Percentiles rank a stretch among this genome's conserved stretches.
These are phyloP conservation scores for Morelia viridis DNA, from an alignment of 2,797 vertebrate genomes.

Conservation along the genomic window DNA sequence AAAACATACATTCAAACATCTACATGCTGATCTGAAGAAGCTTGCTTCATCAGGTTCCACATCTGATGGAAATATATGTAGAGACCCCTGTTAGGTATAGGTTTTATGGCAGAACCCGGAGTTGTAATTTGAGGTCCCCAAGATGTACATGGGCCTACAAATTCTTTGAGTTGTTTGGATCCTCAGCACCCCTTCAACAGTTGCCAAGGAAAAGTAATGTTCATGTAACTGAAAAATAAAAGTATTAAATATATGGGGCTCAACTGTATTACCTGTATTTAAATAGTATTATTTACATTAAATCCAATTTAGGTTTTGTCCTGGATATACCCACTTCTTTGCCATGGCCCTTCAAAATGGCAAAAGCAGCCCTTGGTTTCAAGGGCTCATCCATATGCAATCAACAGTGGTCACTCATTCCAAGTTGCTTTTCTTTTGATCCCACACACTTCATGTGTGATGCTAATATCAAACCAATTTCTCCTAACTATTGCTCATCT, in stretches of 20 bases:
- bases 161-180: background rate
- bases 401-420: background rate
- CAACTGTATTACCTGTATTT: background rate
- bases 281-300: background rate
- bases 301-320: background rate
- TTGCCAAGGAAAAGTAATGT: background rate
- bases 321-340: background rate
- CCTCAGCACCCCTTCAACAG: background rate
- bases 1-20: background rate
- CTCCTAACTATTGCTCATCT: slow-evolving; percentile 9
- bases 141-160: background rate
- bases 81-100: background rate
- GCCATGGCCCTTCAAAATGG: background rate
- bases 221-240: background rate
- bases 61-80: background rate
- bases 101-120: background rate
- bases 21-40: background rate
- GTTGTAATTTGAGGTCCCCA: background rate
- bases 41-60: background rate
- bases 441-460: background rate
- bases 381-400: background rate
- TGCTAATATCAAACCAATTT: background rate
- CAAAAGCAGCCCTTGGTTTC: background rate
- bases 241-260: background rate
- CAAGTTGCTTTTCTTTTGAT: background rate